Evolutionary conservation across 1,140 invertebrate species (phyloP).

Genomic region (Eumeta japonica): DNA sequence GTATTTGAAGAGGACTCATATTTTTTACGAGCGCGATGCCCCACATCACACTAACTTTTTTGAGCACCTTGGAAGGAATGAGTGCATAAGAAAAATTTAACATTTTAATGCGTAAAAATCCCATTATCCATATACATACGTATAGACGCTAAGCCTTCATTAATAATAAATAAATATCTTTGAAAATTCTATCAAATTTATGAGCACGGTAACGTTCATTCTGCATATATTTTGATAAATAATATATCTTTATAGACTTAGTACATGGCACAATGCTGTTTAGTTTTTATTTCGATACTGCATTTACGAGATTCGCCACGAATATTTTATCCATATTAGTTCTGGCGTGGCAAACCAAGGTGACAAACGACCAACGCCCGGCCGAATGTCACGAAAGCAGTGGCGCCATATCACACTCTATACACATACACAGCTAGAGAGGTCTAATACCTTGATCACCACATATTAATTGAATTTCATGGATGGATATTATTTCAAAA

Average conservation of each 20-base stretch:
- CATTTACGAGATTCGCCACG: no score
- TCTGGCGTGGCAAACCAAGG: no score
- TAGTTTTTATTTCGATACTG: no score
- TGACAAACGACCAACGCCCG: neutral
- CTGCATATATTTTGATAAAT: neutral
- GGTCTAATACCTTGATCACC: no score
- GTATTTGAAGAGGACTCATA: no score
- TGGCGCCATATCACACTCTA: neutral
- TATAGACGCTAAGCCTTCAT: constrained; percentile 4
- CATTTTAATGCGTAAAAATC: neutral
- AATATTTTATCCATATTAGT: no score
- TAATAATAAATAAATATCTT: constrained; percentile 53
- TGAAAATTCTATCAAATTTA: constrained; percentile 53
- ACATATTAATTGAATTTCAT: constrained; percentile 57
- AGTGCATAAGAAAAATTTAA: constrained; percentile 30
- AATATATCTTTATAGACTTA: constrained; percentile 37
- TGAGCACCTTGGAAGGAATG: constrained; percentile 57
- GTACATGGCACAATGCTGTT: constrained; percentile 50
- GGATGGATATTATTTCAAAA: constrained; percentile 53
- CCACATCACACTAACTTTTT: constrained; percentile 20
- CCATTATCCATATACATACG: neutral
- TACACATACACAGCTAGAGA: neutral
- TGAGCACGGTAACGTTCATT: constrained; percentile 26
- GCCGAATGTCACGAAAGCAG: neutral
- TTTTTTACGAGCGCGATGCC: no score